Evolutionary conservation across 2,888 invertebrate genomes (phyloP), one percentile per base, ranked within the genome.

Genomic region (Aphidius colemani): DNA sequence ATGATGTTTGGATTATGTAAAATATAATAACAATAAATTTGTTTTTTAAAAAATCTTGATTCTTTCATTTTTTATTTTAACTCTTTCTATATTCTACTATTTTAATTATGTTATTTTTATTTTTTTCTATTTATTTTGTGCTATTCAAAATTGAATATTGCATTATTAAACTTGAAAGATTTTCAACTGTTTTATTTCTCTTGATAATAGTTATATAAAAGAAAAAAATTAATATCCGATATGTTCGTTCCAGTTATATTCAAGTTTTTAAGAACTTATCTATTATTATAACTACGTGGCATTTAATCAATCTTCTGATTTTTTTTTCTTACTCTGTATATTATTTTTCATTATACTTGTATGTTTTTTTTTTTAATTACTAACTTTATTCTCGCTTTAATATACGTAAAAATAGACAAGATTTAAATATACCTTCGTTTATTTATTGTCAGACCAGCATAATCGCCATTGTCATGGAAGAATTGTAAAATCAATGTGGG

Each of bases 401-500:
- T 60, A 55, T 30, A 50, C 41, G 53, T 56, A 50, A 44, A 62
- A 46, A 51, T 53, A 59, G 43, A 55, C 53, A 63, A 60, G 60
- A 63, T 63, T 63, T 40, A 48, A 61, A 61, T 61, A 61, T 61
- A 43, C n/a, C 61, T 55, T 18, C 13, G 13, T 18, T 18, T 18
- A 2, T 30, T 63, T 59, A 50, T 59, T 51, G 62, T 67, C 58
- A 63, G 66, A 61, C 5, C 30, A 30, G 30, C 30, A 30, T 30
- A 30, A 30, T 30, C 30, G 5, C 3, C 30, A 30, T 66, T 63
- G 66, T 62, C 67, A 58, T 49, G 60, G 64, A 53, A 63, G 62
- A 57, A 70, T 67, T 69, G 65, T 66, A 63, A 65, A 65, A 61
- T 66, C 53, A 40, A 43, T 60, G 58, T 64, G 64, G 67, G 70